A percentile compares a stretch with the other conserved stretches of the same genome.
phyloP scores from a whole-genome alignment of 2,113 vertebrate genomes.

The Gulo gulo region DNA sequence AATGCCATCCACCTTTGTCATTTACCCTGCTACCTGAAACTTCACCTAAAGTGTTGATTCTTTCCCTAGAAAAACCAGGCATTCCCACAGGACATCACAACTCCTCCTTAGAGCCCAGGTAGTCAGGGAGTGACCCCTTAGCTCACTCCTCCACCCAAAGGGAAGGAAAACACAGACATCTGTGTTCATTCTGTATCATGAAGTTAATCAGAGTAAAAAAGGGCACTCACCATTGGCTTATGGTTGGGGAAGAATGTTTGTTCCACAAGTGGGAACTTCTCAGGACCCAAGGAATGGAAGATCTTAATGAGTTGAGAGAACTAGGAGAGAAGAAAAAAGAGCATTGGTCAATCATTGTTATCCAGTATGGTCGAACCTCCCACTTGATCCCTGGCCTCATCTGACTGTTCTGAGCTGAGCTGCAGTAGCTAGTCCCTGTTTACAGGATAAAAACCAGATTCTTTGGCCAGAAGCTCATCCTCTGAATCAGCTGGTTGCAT shows the following conservation, averaged over 20 bases:
- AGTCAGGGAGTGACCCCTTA: background rate
- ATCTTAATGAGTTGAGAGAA: slow-evolving; percentile 98
- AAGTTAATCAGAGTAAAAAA: slow-evolving; percentile 47
- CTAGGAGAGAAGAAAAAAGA: slow-evolving; percentile 82
- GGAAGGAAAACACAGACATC: background rate
- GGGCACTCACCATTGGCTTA: slow-evolving; percentile 96
- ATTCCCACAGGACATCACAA: background rate
- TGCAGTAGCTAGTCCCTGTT: too few relatives aligned
- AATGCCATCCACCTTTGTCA: background rate
- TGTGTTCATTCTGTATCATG: background rate
- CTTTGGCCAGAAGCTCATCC: background rate
- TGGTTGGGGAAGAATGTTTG: slow-evolving; percentile 96
- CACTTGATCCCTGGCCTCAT: background rate
- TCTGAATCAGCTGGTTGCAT: background rate
- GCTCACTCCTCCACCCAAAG: background rate
- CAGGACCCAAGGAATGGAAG: slow-evolving; percentile 91
- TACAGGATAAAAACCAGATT: background rate
- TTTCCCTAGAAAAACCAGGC: background rate
- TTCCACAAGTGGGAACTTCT: slow-evolving; percentile 97
- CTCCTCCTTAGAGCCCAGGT: background rate
- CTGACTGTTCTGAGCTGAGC: background rate
- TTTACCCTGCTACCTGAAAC: background rate
- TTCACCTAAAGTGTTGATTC: background rate
- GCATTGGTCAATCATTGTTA: background rate
- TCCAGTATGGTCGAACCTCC: background rate